A percentile compares a stretch with the other conserved stretches of the same genome.
Conservation (phyloP, 1,140 invertebrate genomes). For the Manduca sexta region DNA sequence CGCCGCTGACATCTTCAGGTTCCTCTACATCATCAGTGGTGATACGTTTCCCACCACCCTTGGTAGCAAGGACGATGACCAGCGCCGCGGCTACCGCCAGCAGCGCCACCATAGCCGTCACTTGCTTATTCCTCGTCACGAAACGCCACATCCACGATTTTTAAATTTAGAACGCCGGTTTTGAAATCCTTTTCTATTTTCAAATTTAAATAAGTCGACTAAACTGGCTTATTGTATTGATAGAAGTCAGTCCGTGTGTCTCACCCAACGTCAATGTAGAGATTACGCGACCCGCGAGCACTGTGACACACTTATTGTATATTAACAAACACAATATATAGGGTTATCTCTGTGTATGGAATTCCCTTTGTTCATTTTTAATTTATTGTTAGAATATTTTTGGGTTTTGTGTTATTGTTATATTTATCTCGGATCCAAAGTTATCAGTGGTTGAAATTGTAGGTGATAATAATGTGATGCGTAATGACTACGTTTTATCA, state of each 20-base stretch:
- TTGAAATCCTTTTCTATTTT: not conserved
- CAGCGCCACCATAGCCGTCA: constrained; percentile 50
- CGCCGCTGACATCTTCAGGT: constrained; percentile 50
- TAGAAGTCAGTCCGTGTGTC: constrained; percentile 18
- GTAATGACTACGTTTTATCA: too few relatives aligned
- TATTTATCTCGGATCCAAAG: too few relatives aligned
- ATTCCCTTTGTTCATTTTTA: not conserved
- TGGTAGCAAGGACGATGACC: constrained; percentile 50
- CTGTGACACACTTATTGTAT: constrained; percentile 60
- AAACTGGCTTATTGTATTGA: not conserved
- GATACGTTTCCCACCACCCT: constrained; percentile 25
- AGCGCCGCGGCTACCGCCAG: constrained; percentile 43
- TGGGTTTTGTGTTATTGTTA: too few relatives aligned
- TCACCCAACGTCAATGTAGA: constrained; percentile 25
- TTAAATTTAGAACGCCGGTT: constrained; percentile 1
- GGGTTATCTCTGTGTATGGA: constrained; percentile 32
- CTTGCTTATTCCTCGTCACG: constrained; percentile 56
- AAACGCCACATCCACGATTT: constrained; percentile 56
- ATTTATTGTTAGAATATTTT: too few relatives aligned
- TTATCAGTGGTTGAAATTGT: too few relatives aligned
- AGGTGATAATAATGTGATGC: too few relatives aligned
- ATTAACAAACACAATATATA: constrained; percentile 56
- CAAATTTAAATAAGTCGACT: not conserved
- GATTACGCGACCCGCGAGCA: constrained; percentile 50
- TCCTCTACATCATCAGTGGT: constrained; percentile 25